Base-by-base conservation (phyloP, 1,140 invertebrate genomes). In the Anoplolepis gracilipes region DNA sequence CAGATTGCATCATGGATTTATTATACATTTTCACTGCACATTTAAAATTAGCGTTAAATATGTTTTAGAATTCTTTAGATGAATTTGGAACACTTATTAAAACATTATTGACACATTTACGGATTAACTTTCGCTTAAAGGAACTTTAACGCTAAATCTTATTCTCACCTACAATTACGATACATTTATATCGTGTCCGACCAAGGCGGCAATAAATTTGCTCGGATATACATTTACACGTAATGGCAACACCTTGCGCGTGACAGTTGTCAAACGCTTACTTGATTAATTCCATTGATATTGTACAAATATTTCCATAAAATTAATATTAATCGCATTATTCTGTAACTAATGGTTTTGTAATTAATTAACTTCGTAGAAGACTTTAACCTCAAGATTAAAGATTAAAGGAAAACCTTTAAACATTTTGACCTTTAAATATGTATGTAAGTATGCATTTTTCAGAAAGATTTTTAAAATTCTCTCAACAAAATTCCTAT, bases 391-490 rank as follows among this genome's bases (percentile, higher is more conserved):
- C 10, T 55, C 30, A 25, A 25, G 22, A 39, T 22, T 36, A 2
- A 6, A 36, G 33, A 36, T n/a, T 36, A 57, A 46, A 13, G 13
- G 13, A 25, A 33, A 6, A 57, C 1, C 57, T 73, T 25, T 8
- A 25, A 25, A 57, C 33, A 73, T 76, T 28, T 13, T 16, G 1
- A 61, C 4, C 11, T 61, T 61, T 76, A n/a, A n/a, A n/a, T n/a
- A n/a, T n/a, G n/a, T n/a, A n/a, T n/a, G n/a, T 42, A 76, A 22
- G 57, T 76, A 76, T 25, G 2, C 1, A 49, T 49, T 16, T 61
- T 36, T 62, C 33, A 6, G n/a, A 11, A 19, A 61, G 13, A 76
- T 62, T 76, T 76, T 61, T 16, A 57, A 77, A 28, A 77, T n/a
- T 22, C n/a, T n/a, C 25, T 16, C 75, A 13, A 55, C 16, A 55